phyloP scores from a whole-genome alignment of 2,797 vertebrate genomes.

The Eulemur coronatus region DNA sequence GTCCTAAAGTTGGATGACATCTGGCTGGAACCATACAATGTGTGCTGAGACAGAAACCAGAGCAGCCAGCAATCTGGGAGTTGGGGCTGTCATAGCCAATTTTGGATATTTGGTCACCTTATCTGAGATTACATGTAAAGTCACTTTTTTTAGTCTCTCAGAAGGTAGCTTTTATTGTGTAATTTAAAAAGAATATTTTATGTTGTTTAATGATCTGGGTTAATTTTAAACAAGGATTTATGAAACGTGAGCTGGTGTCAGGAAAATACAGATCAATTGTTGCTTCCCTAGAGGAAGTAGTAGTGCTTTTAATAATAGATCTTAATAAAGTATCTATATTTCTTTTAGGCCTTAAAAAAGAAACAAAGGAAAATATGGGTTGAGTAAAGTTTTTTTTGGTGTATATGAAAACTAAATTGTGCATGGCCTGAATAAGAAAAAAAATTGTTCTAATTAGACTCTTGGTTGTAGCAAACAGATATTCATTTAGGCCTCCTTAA shows the following conservation, averaged over 20 bases:
- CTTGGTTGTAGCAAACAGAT: not conserved
- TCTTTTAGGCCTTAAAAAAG: slow-evolving; percentile 50
- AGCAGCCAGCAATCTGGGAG: not conserved
- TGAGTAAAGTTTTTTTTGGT: not conserved
- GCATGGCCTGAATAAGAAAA: not conserved
- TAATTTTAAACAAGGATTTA: slow-evolving; percentile 69
- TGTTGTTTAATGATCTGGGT: slow-evolving; percentile 59
- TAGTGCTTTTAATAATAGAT: slow-evolving; percentile 57
- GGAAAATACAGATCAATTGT: slow-evolving; percentile 44
- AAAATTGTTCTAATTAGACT: slow-evolving; percentile 1
- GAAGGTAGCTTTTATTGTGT: slow-evolving; percentile 50
- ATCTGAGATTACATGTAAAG: slow-evolving; percentile 48
- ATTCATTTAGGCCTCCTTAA: slow-evolving; percentile 16
- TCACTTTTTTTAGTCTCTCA: slow-evolving; percentile 29
- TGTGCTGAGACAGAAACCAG: slow-evolving; percentile 72
- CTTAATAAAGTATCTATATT: slow-evolving; percentile 34
- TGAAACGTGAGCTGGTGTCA: slow-evolving; percentile 68
- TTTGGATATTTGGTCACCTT: slow-evolving; percentile 57
- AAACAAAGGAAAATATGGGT: slow-evolving; percentile 1
- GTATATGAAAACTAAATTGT: not conserved
- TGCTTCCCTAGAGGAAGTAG: slow-evolving; percentile 50
- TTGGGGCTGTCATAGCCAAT: slow-evolving; percentile 48
- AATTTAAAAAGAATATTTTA: slow-evolving; percentile 45
- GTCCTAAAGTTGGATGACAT: slow-evolving; percentile 27
- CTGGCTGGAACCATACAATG: slow-evolving; percentile 1